Percentiles rank a stretch among this genome's conserved stretches.
Conservation (phyloP, 1,140 invertebrate species). For the Pectinophora gossypiella region DNA sequence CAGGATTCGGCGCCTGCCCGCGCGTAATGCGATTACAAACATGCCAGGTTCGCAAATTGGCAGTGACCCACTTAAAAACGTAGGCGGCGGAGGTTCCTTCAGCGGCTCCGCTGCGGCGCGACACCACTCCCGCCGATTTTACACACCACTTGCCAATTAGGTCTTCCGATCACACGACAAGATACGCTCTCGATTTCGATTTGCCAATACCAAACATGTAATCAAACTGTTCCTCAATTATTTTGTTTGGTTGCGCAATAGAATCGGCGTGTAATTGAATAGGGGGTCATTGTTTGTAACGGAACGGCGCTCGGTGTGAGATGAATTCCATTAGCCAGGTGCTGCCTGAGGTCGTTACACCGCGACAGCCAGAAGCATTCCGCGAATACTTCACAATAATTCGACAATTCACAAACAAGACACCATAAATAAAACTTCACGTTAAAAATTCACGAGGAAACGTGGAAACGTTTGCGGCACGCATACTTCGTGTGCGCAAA, state of each 20-base stretch:
- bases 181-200: conserved; percentile 13
- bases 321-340: conserved; percentile 58
- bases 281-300: conserved; percentile 49
- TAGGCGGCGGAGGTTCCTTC: conserved; percentile 14
- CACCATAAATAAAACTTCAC: no score
- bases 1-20: neutral
- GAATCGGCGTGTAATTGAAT: conserved; percentile 44
- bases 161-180: conserved; percentile 14
- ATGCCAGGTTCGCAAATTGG: conserved; percentile 36
- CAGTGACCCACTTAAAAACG: conserved; percentile 35
- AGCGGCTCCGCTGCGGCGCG: neutral
- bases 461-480: no score
- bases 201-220: conserved; percentile 24
- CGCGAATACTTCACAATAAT: neutral
- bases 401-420: neutral
- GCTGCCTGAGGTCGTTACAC: conserved; percentile 32
- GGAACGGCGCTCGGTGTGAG: conserved; percentile 47
- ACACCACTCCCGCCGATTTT: neutral
- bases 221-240: conserved; percentile 22
- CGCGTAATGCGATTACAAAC: conserved; percentile 34
- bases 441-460: no score
- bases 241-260: conserved; percentile 36
- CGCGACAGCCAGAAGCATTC: conserved; percentile 4
- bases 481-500: no score
- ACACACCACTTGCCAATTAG: conserved; percentile 24